Percentiles rank a stretch among this genome's conserved stretches.
These are phyloP conservation scores for Orius insidiosus DNA, from an alignment of 1,140 invertebrate species.

Conservation along the genomic window DNA sequence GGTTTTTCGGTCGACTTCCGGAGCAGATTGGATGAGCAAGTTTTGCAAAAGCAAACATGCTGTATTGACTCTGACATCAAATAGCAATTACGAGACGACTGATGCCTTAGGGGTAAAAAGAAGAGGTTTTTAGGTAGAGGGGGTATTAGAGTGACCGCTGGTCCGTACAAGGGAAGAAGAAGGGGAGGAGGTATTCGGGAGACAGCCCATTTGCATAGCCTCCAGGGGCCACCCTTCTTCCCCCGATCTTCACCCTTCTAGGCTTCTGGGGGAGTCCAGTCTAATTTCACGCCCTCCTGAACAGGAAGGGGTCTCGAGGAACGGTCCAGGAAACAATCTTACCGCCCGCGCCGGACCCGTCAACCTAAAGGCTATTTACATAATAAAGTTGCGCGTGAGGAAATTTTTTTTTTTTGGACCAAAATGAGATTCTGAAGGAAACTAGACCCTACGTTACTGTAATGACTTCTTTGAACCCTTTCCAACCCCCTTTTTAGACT, in stretches of 20 bases:
- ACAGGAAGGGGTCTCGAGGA: constrained; percentile 4
- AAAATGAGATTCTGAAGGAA: background rate
- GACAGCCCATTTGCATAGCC: constrained; percentile 10
- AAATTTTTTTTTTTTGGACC: background rate
- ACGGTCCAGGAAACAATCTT: constrained; percentile 5
- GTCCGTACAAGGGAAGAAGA: constrained; percentile 7
- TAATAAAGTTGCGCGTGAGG: constrained; percentile 4
- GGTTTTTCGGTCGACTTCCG: too few relatives aligned
- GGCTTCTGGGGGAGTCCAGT: constrained; percentile 1
- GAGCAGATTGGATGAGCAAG: too few relatives aligned
- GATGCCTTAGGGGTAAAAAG: background rate
- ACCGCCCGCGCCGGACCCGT: background rate
- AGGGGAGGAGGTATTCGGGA: background rate
- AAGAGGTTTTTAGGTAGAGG: constrained; percentile 4
- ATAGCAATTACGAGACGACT: constrained; percentile 6
- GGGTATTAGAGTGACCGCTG: constrained; percentile 9
- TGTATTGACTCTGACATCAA: constrained; percentile 3
- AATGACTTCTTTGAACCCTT: too few relatives aligned
- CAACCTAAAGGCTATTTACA: constrained; percentile 9
- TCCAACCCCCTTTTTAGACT: too few relatives aligned
- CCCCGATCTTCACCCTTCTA: too few relatives aligned
- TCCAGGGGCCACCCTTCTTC: background rate
- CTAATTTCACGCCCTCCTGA: constrained; percentile 7
- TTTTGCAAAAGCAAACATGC: too few relatives aligned
- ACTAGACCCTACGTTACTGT: too few relatives aligned